Evolutionary conservation across 2,888 invertebrate genomes (phyloP).

Genomic region (Lepeophtheirus nordmannii): DNA sequence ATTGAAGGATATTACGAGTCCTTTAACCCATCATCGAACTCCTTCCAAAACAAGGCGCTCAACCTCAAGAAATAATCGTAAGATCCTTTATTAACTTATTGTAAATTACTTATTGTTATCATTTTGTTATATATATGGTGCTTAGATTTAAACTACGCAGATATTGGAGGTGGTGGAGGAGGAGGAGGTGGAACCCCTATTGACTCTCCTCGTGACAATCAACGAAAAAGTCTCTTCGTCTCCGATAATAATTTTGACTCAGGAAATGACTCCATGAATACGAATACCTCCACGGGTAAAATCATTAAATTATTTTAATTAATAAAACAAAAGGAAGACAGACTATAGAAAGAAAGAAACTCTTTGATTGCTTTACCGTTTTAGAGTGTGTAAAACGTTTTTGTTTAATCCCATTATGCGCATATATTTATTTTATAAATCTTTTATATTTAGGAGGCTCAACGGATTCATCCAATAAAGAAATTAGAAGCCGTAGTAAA

Average conservation of each 20-base stretch:
- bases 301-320: not conserved
- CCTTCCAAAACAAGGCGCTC: conserved; percentile 1
- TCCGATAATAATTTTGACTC: conserved; percentile 5
- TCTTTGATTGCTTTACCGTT: too few relatives aligned
- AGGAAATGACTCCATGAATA: conserved; percentile 18
- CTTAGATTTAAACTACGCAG: not conserved
- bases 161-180: not conserved
- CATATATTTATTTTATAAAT: too few relatives aligned
- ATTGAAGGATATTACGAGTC: not conserved
- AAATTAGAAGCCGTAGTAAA: conserved; percentile 4
- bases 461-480: conserved; percentile 13
- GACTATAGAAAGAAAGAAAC: too few relatives aligned
- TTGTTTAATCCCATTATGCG: too few relatives aligned
- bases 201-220: conserved; percentile 3
- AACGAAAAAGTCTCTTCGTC: not conserved
- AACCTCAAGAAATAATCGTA: not conserved
- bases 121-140: not conserved
- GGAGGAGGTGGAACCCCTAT: not conserved
- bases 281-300: conserved; percentile 14
- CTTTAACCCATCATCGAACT: not conserved
- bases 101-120: too few relatives aligned
- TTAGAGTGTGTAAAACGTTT: too few relatives aligned
- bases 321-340: too few relatives aligned
- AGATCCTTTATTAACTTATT: too few relatives aligned
- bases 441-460: conserved; percentile 1